Evolutionary conservation across 2,888 invertebrate genomes (phyloP).

Genomic region (Dolomedes plantarius): DNA sequence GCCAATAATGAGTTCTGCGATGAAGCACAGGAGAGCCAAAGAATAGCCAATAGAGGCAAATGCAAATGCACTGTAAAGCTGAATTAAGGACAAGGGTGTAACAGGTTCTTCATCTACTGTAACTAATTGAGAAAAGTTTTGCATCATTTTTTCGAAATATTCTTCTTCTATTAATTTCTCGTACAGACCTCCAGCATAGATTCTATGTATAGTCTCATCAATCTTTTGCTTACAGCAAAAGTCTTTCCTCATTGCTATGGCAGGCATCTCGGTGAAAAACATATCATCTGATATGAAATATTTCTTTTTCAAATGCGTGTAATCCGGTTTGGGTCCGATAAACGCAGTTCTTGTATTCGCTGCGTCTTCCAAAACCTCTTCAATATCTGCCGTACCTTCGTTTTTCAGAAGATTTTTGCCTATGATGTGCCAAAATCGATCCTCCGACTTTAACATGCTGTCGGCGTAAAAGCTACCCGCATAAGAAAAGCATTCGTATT

Average conservation of each 20-base stretch:
- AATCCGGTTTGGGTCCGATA: not conserved
- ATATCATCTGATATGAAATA: constrained; percentile 25
- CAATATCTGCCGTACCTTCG: not conserved
- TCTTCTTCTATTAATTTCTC: constrained; percentile 19
- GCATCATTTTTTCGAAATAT: not conserved
- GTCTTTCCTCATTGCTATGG: constrained; percentile 17
- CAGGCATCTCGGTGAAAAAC: constrained; percentile 16
- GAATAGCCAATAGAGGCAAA: not conserved
- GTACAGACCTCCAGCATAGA: constrained; percentile 33
- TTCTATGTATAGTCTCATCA: not conserved
- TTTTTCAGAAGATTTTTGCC: constrained; percentile 22
- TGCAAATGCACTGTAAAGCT: not conserved
- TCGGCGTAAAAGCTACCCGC: not conserved
- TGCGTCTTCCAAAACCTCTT: not conserved
- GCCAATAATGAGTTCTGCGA: not conserved
- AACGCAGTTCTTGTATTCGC: not conserved
- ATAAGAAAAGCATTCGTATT: constrained; percentile 22
- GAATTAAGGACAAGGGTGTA: not conserved
- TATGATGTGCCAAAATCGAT: not conserved
- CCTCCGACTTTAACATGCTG: not conserved
- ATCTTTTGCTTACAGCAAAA: constrained; percentile 12
- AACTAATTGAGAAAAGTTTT: not conserved
- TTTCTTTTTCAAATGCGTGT: not conserved
- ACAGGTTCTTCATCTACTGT: not conserved
- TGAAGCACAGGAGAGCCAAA: not conserved